Evolutionary conservation across 2,113 vertebrate species (phyloP).

Genomic region (Zosterops pallidus): DNA sequence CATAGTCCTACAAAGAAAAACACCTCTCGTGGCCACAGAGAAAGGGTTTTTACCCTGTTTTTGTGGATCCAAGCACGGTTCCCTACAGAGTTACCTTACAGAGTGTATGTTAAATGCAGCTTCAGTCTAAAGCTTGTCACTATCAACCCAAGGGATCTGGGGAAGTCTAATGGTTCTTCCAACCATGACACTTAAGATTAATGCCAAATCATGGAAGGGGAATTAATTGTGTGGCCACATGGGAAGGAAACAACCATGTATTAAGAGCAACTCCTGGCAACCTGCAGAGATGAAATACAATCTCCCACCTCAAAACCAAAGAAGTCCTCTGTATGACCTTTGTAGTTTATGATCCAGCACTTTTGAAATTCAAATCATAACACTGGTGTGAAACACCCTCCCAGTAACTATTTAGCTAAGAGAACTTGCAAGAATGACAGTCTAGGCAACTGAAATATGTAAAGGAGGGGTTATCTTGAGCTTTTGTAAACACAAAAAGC

Average conservation of each 20-base stretch:
- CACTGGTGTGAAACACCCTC: not conserved
- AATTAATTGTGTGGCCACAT: not conserved
- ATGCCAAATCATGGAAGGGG: not conserved
- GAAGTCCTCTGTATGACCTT: too few relatives aligned
- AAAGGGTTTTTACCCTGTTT: not conserved
- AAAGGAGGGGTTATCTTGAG: not conserved
- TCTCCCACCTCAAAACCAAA: not conserved
- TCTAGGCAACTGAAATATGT: not conserved
- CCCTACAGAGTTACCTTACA: not conserved
- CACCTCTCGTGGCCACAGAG: accelerated
- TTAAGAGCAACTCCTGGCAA: not conserved
- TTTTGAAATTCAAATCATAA: not conserved
- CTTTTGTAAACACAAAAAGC: not conserved
- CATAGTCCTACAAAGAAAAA: not conserved
- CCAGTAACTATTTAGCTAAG: not conserved
- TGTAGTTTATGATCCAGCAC: not conserved
- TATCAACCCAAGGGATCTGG: not conserved
- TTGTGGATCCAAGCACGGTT: not conserved
- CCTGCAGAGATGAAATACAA: not conserved
- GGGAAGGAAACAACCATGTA: not conserved
- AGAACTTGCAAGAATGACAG: not conserved
- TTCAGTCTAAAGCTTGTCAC: not conserved
- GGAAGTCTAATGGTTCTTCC: not conserved
- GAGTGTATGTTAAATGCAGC: not conserved
- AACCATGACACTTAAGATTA: not conserved